These are phyloP conservation scores for Eucidaris tribuloides DNA, from an alignment of 35 echinoderm and acorn worm species.

Conservation along the genomic window DNA sequence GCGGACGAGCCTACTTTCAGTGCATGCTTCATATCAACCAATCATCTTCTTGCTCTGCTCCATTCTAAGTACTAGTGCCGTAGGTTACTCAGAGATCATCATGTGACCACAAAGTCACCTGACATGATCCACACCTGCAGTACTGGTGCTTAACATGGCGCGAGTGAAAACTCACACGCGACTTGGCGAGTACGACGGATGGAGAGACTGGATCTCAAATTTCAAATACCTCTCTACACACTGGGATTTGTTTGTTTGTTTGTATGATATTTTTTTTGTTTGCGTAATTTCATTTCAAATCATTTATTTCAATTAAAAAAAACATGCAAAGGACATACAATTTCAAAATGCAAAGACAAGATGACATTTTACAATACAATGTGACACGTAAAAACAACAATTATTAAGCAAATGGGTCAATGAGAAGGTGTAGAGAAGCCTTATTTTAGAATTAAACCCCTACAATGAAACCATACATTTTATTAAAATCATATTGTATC, in stretches of 20 bases:
- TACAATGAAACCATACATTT: no score
- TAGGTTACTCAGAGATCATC: slow-evolving; percentile 36
- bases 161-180: background rate
- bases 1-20: background rate
- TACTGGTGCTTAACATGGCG: slow-evolving; percentile 88
- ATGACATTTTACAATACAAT: no score
- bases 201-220: background rate
- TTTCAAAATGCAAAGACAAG: no score
- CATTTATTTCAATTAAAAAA: no score
- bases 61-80: slow-evolving; percentile 89
- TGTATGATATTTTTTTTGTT: background rate
- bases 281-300: no score
- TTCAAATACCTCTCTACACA: background rate
- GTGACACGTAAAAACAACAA: no score
- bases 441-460: no score
- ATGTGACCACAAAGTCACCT: background rate
- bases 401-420: no score
- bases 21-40: background rate
- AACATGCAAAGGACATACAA: no score
- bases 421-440: no score
- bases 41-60: slow-evolving; percentile 51
- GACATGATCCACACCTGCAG: slow-evolving; percentile 49
- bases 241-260: background rate
- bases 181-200: background rate
- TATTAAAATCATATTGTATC: no score